Evolutionary conservation across 2,888 invertebrate species (phyloP).

Genomic region (Perizoma flavofasciatum): DNA sequence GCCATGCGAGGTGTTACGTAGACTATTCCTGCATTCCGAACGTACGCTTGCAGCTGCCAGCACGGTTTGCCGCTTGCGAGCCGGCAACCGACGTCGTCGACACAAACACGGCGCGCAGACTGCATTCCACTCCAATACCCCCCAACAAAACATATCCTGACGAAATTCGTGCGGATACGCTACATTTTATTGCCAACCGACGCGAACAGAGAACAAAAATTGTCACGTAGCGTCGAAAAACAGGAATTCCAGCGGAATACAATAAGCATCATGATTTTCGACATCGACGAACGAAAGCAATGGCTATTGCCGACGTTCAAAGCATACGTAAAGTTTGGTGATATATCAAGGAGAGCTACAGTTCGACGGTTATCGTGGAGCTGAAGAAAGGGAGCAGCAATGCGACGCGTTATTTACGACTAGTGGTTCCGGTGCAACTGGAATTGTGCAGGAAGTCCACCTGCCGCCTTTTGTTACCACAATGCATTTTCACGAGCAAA

Average conservation of each 20-base stretch:
- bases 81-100: conserved; percentile 59
- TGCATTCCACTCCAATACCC: conserved; percentile 68
- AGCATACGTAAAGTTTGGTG: conserved; percentile 42
- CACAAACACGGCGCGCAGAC: conserved; percentile 61
- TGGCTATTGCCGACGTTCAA: conserved; percentile 34
- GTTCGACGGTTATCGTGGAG: conserved; percentile 57
- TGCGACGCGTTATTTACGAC: conserved; percentile 76
- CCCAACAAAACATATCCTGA: conserved; percentile 59
- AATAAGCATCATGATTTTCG: conserved; percentile 40
- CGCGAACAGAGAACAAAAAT: conserved; percentile 38
- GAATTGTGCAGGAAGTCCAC: conserved; percentile 66
- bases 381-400: conserved; percentile 70
- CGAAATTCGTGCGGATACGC: conserved; percentile 49
- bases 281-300: conserved; percentile 26
- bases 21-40: conserved; percentile 67
- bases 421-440: conserved; percentile 67
- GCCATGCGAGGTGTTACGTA: conserved; percentile 60
- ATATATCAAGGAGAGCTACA: conserved; percentile 53
- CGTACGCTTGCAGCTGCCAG: conserved; percentile 62
- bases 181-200: conserved; percentile 46
- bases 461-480: conserved; percentile 54
- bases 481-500: conserved; percentile 39
- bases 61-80: conserved; percentile 64
- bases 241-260: conserved; percentile 37
- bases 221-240: conserved; percentile 37